phyloP scores from a whole-genome alignment of 1,140 invertebrate genomes.

The Belonocnema kinseyi region DNA sequence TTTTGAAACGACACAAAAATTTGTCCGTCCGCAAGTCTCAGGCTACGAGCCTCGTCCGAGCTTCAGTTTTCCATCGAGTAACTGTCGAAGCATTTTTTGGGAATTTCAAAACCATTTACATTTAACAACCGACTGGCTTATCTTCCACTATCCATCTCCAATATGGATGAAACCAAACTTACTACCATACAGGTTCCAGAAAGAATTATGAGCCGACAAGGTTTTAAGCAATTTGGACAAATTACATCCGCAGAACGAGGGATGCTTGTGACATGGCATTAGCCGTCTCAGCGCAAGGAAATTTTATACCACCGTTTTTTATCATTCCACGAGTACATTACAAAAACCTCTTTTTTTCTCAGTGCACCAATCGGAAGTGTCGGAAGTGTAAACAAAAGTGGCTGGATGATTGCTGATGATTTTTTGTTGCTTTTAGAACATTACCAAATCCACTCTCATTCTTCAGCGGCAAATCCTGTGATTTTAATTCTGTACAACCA shows the following conservation, averaged over 20 bases:
- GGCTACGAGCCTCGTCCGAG: constrained; percentile 56
- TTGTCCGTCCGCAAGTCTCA: constrained; percentile 57
- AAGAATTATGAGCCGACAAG: constrained; percentile 54
- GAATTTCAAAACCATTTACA: constrained; percentile 55
- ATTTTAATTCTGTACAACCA: too few species aligned
- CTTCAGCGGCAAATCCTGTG: too few species aligned
- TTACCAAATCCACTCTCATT: too few species aligned
- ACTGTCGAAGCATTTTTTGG: constrained; percentile 61
- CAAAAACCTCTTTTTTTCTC: too few species aligned
- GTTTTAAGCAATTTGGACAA: constrained; percentile 59
- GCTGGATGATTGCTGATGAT: too few species aligned
- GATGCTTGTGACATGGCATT: constrained; percentile 26
- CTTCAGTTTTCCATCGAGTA: constrained; percentile 57
- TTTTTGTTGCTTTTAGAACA: too few species aligned
- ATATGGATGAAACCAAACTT: constrained; percentile 65
- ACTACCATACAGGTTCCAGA: constrained; percentile 58
- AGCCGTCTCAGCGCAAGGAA: neutral
- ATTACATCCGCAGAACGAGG: constrained; percentile 60
- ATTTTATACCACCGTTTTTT: neutral
- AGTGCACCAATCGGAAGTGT: too few species aligned
- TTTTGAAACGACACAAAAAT: constrained; percentile 40
- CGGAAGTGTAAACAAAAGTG: too few species aligned
- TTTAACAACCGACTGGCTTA: constrained; percentile 55
- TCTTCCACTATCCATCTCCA: constrained; percentile 60
- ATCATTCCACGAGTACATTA: neutral